A percentile compares a stretch with the other conserved stretches of the same genome.
Evolutionary conservation across 2,888 invertebrate genomes (phyloP).

Genomic region (Sarcophaga variegata): DNA sequence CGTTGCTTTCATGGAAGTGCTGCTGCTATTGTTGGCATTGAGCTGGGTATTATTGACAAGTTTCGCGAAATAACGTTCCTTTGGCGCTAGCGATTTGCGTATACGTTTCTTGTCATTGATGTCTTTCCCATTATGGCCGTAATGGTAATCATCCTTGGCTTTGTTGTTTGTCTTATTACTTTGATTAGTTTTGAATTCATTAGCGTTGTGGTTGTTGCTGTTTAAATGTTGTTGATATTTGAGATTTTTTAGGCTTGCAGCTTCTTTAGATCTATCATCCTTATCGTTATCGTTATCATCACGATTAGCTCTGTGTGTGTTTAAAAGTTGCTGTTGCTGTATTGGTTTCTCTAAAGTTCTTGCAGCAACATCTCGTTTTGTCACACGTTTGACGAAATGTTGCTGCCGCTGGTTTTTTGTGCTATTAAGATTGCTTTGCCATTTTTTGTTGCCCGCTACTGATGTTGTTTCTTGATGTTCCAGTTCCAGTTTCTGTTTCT

Average conservation of each 20-base stretch:
- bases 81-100: slow-evolving; percentile 77
- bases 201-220: slow-evolving; percentile 41
- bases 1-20: slow-evolving; percentile 55
- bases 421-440: slow-evolving; percentile 43
- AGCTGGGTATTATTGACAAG: slow-evolving; percentile 59
- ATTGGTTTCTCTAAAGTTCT: slow-evolving; percentile 36
- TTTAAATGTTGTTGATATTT: slow-evolving; percentile 55
- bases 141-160: slow-evolving; percentile 59
- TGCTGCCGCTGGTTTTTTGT: slow-evolving; percentile 41
- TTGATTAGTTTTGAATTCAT: slow-evolving; percentile 57
- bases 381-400: slow-evolving; percentile 36
- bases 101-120: slow-evolving; percentile 74
- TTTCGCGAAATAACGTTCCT: slow-evolving; percentile 67
- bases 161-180: slow-evolving; percentile 65
- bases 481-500: background rate
- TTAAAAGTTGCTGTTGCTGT: slow-evolving; percentile 37
- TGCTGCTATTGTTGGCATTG: slow-evolving; percentile 42
- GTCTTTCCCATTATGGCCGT: slow-evolving; percentile 57
- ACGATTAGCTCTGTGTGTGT: background rate
- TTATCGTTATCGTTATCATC: background rate
- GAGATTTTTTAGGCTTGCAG: slow-evolving; percentile 72
- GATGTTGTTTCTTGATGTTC: slow-evolving; percentile 29
- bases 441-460: slow-evolving; percentile 23
- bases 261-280: slow-evolving; percentile 39
- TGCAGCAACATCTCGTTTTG: slow-evolving; percentile 69